A percentile compares a stretch with the other conserved stretches of the same genome.
Evolutionary conservation across 2,888 invertebrate species (phyloP).

Genomic region (Melieria picta): DNA sequence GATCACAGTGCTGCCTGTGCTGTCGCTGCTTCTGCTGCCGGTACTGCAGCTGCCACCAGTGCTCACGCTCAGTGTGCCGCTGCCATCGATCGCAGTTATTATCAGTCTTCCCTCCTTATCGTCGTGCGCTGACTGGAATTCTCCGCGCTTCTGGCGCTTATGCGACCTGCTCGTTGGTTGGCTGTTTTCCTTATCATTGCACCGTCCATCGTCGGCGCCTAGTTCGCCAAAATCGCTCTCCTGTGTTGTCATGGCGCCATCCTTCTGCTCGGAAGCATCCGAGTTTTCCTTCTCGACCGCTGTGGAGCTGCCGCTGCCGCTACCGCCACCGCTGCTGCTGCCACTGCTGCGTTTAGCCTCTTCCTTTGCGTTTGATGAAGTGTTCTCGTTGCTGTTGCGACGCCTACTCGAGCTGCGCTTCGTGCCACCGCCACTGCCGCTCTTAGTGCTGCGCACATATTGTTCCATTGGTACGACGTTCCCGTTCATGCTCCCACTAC

Average conservation of each 20-base stretch:
- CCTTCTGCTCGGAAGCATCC: slow-evolving; percentile 42
- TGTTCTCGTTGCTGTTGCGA: slow-evolving; percentile 52
- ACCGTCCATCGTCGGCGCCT: slow-evolving; percentile 39
- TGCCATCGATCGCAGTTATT: slow-evolving; percentile 39
- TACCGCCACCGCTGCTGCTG: slow-evolving; percentile 25
- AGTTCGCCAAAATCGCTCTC: slow-evolving; percentile 41
- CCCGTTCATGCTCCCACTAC: slow-evolving; percentile 49
- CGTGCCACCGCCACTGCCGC: slow-evolving; percentile 38
- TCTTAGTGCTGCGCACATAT: slow-evolving; percentile 42
- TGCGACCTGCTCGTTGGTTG: slow-evolving; percentile 25
- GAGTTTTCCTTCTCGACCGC: slow-evolving; percentile 38
- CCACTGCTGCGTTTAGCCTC: slow-evolving; percentile 46
- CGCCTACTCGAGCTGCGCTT: slow-evolving; percentile 34
- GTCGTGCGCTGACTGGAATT: slow-evolving; percentile 36
- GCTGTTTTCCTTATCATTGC: slow-evolving; percentile 58
- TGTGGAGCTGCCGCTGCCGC: slow-evolving; percentile 33
- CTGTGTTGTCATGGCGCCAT: slow-evolving; percentile 41
- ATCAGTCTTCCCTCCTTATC: slow-evolving; percentile 14
- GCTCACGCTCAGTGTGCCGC: slow-evolving; percentile 9
- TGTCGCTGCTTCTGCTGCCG: slow-evolving; percentile 28
- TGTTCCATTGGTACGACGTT: slow-evolving; percentile 51
- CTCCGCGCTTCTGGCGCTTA: slow-evolving; percentile 23
- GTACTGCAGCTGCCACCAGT: neutral
- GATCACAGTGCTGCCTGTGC: neutral
- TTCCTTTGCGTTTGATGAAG: slow-evolving; percentile 32